Conservation (phyloP, 2,888 invertebrate genomes). For the Junonia oenone region DNA sequence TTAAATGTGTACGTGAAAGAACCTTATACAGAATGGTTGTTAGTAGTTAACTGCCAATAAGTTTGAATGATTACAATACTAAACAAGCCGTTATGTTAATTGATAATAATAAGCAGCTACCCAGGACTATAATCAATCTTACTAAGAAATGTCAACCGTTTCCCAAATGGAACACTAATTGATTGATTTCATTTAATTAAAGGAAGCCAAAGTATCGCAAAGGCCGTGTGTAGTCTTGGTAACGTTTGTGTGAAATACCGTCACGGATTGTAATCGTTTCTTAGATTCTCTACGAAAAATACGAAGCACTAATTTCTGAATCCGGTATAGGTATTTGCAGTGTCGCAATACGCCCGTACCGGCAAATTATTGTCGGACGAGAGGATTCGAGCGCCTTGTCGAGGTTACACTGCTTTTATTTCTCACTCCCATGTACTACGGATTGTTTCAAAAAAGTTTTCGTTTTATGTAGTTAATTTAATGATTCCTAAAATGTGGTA, state of each 20-base stretch:
- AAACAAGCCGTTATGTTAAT: not conserved
- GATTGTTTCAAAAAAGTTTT: constrained; percentile 36
- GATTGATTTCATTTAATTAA: not conserved
- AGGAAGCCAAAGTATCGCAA: not conserved
- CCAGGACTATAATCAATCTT: not conserved
- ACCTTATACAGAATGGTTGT: no score
- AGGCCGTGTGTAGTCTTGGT: not conserved
- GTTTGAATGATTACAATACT: no score
- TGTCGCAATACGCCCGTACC: constrained; percentile 37
- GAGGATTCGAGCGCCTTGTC: constrained; percentile 36
- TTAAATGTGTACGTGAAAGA: no score
- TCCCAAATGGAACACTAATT: not conserved
- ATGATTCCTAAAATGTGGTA: not conserved
- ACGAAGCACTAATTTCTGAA: constrained; percentile 9
- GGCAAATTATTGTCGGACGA: constrained; percentile 46
- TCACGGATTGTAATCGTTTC: not conserved
- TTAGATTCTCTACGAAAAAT: constrained; percentile 3
- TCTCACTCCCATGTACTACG: constrained; percentile 36
- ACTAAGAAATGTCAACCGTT: not conserved
- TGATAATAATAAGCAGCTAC: not conserved
- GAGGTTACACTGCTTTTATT: constrained; percentile 44
- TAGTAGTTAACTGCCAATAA: no score
- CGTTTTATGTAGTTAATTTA: constrained; percentile 16
- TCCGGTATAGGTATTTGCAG: constrained; percentile 37
- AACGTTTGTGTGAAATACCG: not conserved